Evolutionary conservation across 2,888 invertebrate species (phyloP), one percentile per base, ranked within the genome.

Genomic region (Caprella mutica): DNA sequence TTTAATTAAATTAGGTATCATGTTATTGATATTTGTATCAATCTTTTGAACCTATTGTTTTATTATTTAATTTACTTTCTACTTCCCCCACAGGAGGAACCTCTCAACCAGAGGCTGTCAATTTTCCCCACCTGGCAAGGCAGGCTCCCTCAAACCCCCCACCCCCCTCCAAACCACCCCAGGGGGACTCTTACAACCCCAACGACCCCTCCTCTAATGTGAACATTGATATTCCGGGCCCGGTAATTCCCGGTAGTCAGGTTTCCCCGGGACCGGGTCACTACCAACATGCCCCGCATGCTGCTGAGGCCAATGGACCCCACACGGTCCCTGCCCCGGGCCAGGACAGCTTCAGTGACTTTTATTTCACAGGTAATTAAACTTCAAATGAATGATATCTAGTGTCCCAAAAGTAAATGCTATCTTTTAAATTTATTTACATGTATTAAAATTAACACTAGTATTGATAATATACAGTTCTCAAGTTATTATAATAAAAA

Each of bases 131-230:
- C 17, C 48, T 30, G 27, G n/a, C n/a, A n/a, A n/a, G n/a, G n/a
- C n/a, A n/a, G n/a, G n/a, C n/a, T n/a, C n/a, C n/a, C n/a, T n/a
- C 48, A 30, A 29, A 27, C 19, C 9, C 48, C 27, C n/a, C 48
- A 27, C 48, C 24, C 29, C 48, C 48, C 19, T 5, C 48, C 29
- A 29, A 24, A 6, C 14, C n/a, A n/a, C n/a, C n/a, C n/a, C n/a
- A n/a, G n/a, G n/a, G n/a, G 19, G 17, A 17, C 19, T 27, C 29
- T 12, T 48, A 48, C 19, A 48, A 48, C 30, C 48, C 48, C 5
- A 48, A 48, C 48, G 48, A 48, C 27, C 48, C 48, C 30, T 48
- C 48, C 5, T 48, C 48, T 14, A 48, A 29, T n/a, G 17, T 29
- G 1, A 44, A 44, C 4, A 26, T n/a, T 17, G 44, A 23, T 23